Evolutionary conservation across 2,797 vertebrate species (phyloP).

Genomic region (Labroides dimidiatus): DNA sequence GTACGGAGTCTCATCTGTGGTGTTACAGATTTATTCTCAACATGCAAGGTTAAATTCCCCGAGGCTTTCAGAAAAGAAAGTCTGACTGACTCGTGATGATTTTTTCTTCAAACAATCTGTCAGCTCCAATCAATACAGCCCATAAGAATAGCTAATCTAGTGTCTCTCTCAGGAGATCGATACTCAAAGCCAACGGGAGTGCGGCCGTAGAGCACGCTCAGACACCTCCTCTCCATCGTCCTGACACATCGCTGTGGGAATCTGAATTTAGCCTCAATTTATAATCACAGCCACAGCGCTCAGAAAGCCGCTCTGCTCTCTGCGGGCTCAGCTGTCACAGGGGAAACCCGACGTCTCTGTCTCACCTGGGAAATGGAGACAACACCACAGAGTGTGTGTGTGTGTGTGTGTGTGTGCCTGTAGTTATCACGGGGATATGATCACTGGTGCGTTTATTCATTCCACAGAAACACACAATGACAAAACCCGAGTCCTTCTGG

Average conservation of each 20-base stretch:
- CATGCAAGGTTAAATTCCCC: not conserved
- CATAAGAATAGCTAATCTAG: constrained; percentile 45
- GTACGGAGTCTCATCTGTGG: not conserved
- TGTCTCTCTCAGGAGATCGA: constrained; percentile 45
- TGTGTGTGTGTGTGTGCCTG: not conserved
- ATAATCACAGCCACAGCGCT: constrained; percentile 22
- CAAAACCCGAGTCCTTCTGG: constrained; percentile 7
- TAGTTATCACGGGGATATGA: constrained; percentile 31
- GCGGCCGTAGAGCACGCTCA: constrained; percentile 27
- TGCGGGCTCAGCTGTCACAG: constrained; percentile 35
- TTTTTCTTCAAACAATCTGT: not conserved
- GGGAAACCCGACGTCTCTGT: constrained; percentile 15
- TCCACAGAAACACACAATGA: not conserved
- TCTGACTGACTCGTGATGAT: not conserved
- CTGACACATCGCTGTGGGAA: constrained; percentile 46
- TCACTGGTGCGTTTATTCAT: constrained; percentile 15
- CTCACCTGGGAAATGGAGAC: constrained; percentile 39
- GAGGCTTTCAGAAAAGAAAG: not conserved
- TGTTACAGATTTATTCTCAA: not conserved
- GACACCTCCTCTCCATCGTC: constrained; percentile 33
- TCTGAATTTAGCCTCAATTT: constrained; percentile 37
- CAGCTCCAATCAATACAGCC: constrained; percentile 28
- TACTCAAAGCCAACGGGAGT: constrained; percentile 51
- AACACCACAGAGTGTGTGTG: constrained; percentile 20
- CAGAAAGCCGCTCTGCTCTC: constrained; percentile 32